Percentiles rank a stretch among this genome's conserved stretches.
Evolutionary conservation across 1,140 invertebrate species (phyloP).

Genomic region (Conus ventricosus): DNA sequence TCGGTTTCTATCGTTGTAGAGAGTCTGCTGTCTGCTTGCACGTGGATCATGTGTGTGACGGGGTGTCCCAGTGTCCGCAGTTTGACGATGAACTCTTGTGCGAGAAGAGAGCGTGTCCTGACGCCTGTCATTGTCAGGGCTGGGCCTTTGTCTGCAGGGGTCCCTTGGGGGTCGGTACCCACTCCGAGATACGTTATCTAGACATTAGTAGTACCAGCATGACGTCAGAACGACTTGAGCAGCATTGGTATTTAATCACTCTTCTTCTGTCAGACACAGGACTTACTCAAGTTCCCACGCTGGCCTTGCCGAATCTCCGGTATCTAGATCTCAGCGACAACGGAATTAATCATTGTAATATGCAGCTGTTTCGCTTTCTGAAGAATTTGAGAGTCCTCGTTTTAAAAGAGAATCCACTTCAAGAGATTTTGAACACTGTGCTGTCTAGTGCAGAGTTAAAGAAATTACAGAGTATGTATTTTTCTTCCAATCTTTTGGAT

Average conservation of each 20-base stretch:
- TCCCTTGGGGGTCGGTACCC: neutral
- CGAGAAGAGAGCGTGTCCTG: constrained; percentile 36
- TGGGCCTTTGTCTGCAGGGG: constrained; percentile 10
- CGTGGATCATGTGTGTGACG: constrained; percentile 27
- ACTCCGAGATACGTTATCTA: constrained; percentile 5
- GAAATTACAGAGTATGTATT: neutral
- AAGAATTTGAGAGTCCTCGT: constrained; percentile 20
- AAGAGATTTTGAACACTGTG: neutral
- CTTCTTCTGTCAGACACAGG: neutral
- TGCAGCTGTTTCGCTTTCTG: constrained; percentile 3
- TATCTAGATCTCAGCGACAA: constrained; percentile 35
- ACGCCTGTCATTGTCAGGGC: constrained; percentile 39
- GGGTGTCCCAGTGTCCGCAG: constrained; percentile 34
- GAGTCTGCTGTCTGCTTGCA: constrained; percentile 33
- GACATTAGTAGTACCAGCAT: constrained; percentile 10
- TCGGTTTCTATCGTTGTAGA: constrained; percentile 32
- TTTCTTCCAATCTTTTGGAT: neutral
- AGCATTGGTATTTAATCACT: neutral
- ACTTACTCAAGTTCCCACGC: neutral
- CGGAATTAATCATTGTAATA: neutral
- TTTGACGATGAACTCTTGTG: constrained; percentile 41
- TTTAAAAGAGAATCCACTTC: constrained; percentile 15
- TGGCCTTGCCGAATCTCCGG: neutral
- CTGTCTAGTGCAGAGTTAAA: neutral
- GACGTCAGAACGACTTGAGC: neutral